Evolutionary conservation across 2,113 vertebrate genomes (phyloP).

Genomic region (Patagioenas fasciata): DNA sequence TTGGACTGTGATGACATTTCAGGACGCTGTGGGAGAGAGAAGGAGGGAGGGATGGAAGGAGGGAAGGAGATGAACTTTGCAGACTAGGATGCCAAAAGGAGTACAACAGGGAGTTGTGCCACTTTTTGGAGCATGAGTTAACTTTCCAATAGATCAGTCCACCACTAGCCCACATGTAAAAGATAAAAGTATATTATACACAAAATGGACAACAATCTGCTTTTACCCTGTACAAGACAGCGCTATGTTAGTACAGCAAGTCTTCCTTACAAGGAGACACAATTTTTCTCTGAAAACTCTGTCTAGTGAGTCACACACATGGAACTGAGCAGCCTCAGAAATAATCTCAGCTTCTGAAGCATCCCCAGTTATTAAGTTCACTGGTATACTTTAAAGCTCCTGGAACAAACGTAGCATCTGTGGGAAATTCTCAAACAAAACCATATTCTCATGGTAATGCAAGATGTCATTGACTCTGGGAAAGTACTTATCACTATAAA

Average conservation of each 20-base stretch:
- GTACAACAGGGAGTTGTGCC: accelerated
- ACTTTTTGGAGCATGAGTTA: background rate
- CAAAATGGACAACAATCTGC: background rate
- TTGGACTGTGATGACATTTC: background rate
- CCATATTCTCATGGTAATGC: background rate
- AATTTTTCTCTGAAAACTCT: background rate
- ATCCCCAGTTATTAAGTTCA: background rate
- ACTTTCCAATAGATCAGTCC: background rate
- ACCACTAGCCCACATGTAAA: background rate
- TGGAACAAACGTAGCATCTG: background rate
- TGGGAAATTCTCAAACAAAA: background rate
- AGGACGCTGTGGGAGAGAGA: background rate
- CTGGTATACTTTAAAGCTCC: background rate
- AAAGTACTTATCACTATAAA: background rate
- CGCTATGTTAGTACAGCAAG: background rate
- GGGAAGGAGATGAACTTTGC: background rate
- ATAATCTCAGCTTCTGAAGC: background rate
- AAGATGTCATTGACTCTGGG: background rate
- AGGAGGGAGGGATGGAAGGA: background rate
- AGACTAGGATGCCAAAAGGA: background rate
- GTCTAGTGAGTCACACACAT: background rate
- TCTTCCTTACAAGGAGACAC: background rate
- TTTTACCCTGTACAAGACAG: background rate
- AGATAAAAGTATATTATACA: background rate
- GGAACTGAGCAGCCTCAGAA: background rate